Base-by-base conservation (phyloP, 1,140 invertebrate genomes). In the Microplitis mediator region DNA sequence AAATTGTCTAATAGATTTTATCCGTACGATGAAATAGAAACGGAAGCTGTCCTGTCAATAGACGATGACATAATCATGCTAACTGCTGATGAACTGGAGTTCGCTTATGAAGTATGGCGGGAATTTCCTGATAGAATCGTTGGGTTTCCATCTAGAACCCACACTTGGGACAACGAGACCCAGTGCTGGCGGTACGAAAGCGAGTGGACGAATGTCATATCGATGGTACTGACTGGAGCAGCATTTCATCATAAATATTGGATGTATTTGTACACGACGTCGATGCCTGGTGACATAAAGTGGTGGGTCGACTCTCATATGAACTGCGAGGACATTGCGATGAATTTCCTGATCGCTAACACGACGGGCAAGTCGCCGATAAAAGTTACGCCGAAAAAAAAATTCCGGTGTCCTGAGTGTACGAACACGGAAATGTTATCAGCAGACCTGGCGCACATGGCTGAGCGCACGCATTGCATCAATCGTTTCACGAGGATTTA, bases 361-460 rank as follows among this genome's bases (percentile, higher is more conserved):
- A 85, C 94, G n/a, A 97, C 95, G 1, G 93, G 94, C 73, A 97
- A 98, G 89, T 92, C 96, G 16, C 96, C 97, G 0, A 96, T 98
- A 60, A 98, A 98, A 89, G 95, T 98, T n/a, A 94, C 96, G 1
- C 96, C 97, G 0, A 90, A 97, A n/a, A 98, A 98, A 82, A 99
- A 99, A 82, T 99, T 99, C 87, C 97, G 97, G 85, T 98, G 97
- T 85, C 96, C 96, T 0, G 95, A 98, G 83, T 98, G 97, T 86
- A 93, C 91, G 1, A 97, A 97, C 81, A 96, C 92, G 0, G 96
- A 97, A 87, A 97, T 97, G 95, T 82, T 99, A 3, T 98, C 96
- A 0, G 94, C 95, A 0, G 96, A 98, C 88, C 88, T 95, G 31
- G 91, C 92, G 32, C 97, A 99, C 85, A 97, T 99, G 96, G 91